A percentile compares a stretch with the other conserved stretches of the same genome.
Evolutionary conservation across 1,140 invertebrate species (phyloP).

Genomic region (Zaprionus capensis): DNA sequence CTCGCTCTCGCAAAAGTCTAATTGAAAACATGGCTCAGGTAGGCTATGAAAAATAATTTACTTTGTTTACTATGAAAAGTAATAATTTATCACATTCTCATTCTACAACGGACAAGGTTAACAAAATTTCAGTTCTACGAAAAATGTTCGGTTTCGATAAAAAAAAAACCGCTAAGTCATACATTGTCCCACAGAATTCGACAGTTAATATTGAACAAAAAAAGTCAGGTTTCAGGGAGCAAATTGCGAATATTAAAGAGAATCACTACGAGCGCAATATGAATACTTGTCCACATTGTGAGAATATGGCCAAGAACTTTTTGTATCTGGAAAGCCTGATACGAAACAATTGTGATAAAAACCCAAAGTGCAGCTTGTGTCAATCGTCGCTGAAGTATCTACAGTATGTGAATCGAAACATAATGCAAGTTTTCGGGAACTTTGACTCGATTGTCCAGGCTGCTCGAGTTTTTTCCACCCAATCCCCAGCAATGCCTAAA

Average conservation of each 20-base stretch:
- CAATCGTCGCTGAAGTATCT: slow-evolving; percentile 73
- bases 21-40: slow-evolving; percentile 46
- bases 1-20: background rate
- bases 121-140: slow-evolving; percentile 76
- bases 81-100: slow-evolving; percentile 10
- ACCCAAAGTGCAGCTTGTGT: slow-evolving; percentile 66
- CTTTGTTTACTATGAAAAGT: background rate
- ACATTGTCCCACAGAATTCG: slow-evolving; percentile 74
- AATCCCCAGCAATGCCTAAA: slow-evolving; percentile 59
- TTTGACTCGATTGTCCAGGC: slow-evolving; percentile 67
- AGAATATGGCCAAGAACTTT: slow-evolving; percentile 82
- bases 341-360: slow-evolving; percentile 62
- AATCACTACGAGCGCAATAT: slow-evolving; percentile 29
- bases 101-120: slow-evolving; percentile 54
- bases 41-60: slow-evolving; percentile 37
- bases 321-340: slow-evolving; percentile 80
- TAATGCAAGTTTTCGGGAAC: slow-evolving; percentile 73
- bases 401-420: slow-evolving; percentile 74
- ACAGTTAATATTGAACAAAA: slow-evolving; percentile 52
- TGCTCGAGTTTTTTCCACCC: slow-evolving; percentile 56
- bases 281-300: slow-evolving; percentile 70
- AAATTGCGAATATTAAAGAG: slow-evolving; percentile 49
- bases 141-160: slow-evolving; percentile 75
- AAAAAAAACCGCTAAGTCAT: slow-evolving; percentile 53
- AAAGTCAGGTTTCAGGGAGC: slow-evolving; percentile 37